phyloP scores from a whole-genome alignment of 2,113 vertebrate species.

The Varanus salvator region DNA sequence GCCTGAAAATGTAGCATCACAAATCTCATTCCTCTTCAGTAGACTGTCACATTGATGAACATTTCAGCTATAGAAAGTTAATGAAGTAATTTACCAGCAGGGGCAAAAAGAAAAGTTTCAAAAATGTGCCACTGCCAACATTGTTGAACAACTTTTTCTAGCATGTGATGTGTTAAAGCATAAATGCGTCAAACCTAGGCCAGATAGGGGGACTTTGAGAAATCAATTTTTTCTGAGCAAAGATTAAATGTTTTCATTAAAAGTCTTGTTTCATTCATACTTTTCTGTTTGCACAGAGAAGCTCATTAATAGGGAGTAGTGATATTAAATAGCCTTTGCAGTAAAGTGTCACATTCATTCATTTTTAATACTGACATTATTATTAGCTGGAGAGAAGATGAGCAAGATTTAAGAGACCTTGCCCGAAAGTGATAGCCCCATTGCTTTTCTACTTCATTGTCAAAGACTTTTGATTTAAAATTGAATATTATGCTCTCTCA shows the following conservation, averaged over 20 bases:
- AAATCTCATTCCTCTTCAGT: conserved; percentile 26
- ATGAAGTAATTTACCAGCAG: conserved; percentile 28
- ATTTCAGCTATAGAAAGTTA: conserved; percentile 19
- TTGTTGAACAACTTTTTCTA: not conserved
- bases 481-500: not conserved
- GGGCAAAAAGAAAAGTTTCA: not conserved
- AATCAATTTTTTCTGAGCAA: conserved; percentile 10
- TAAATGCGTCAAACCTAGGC: not conserved
- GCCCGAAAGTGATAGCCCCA: not conserved
- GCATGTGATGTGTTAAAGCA: not conserved
- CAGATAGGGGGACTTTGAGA: not conserved
- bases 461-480: conserved; percentile 5
- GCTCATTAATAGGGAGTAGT: conserved; percentile 23
- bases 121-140: not conserved
- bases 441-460: conserved; percentile 14
- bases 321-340: not conserved
- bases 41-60: conserved; percentile 26
- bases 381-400: conserved; percentile 6
- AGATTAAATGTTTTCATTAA: conserved; percentile 19
- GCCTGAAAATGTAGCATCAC: conserved; percentile 9
- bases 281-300: conserved; percentile 6
- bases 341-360: conserved; percentile 20
- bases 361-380: conserved; percentile 25
- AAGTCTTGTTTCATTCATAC: conserved; percentile 4
- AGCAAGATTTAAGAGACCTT: not conserved